Conservation (phyloP, 2,797 vertebrate species). For the Miichthys miiuy region DNA sequence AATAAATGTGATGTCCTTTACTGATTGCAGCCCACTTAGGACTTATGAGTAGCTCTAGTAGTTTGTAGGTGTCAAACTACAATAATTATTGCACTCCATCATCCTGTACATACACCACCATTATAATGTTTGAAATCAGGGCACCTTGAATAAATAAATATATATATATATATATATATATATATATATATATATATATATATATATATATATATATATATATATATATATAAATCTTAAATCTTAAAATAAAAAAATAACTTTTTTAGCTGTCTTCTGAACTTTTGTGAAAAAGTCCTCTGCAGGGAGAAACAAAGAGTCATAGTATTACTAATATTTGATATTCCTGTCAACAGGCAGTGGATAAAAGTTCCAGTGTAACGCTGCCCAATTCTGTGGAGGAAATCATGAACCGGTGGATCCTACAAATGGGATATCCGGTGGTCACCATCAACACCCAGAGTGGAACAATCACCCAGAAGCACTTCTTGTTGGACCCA, state of each 20-base stretch:
- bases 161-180: background rate
- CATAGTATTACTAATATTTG: background rate
- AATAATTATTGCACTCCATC: background rate
- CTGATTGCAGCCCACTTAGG: background rate
- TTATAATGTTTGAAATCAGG: no score
- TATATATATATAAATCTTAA: no score
- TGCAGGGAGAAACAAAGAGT: background rate
- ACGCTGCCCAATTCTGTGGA: conserved; percentile 56
- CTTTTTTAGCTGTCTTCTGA: background rate
- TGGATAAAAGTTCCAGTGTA: rapidly evolving
- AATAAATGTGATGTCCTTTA: background rate
- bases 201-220: background rate
- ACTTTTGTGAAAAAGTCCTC: background rate
- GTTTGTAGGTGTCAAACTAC: background rate
- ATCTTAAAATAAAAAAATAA: background rate
- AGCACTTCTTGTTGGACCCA: conserved; percentile 91
- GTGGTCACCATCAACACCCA: conserved; percentile 88
- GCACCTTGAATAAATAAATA: background rate
- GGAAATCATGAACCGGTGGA: conserved; percentile 94
- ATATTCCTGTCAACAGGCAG: conserved; percentile 76
- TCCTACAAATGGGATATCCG: conserved; percentile 95
- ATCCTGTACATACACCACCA: no score
- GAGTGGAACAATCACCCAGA: conserved; percentile 83
- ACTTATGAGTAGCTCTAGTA: background rate
- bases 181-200: background rate